Base-by-base conservation (phyloP, 2,888 invertebrate species). In the Dysmachus trigonus region DNA sequence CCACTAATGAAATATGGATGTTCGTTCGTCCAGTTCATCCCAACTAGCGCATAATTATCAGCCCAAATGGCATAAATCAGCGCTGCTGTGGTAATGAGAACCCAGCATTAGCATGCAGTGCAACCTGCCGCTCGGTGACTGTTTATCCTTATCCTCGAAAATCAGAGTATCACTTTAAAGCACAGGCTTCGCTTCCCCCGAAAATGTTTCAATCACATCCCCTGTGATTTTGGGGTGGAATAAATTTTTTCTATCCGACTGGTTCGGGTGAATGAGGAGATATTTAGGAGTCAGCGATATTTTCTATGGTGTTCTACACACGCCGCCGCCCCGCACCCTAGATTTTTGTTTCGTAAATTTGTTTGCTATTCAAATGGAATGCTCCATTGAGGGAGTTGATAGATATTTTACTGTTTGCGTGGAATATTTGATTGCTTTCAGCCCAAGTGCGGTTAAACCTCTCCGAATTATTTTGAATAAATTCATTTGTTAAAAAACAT, bases 351-450 rank as follows among this genome's bases (percentile, higher is more conserved):
- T 82, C 62, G 79, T 71, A 82, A 79, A 82, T 82, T 82, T 71
- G 62, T 62, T 82, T 82, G 82, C 62, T 71, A 82, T 82, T 82
- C 62, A 82, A 82, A 82, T 82, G 62, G 71, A 62, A 82, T 71
- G 71, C 35, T 82, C 53, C 22, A 82, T 62, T 82, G 47, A 30
- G 51, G 79, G 79, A 51, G 79, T 27, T 79, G 79, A 79, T 79
- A 30, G 79, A 79, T 27, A 79, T 79, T 79, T 79, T 79, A 79
- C 47, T 79, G 79, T 79, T 79, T 79, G 79, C 79, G 51, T 41
- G 51, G 47, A 30, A 47, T 51, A 47, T 79, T 30, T 79, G 47
- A 79, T 51, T 79, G 79, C 38, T 31, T 38, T 76, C 13, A 38
- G 76, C 76, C 76, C 33, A 22, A 76, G 10, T 35, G 76, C 76